Evolutionary conservation across 2,113 vertebrate genomes (phyloP).

Genomic region (Rhea pennata): DNA sequence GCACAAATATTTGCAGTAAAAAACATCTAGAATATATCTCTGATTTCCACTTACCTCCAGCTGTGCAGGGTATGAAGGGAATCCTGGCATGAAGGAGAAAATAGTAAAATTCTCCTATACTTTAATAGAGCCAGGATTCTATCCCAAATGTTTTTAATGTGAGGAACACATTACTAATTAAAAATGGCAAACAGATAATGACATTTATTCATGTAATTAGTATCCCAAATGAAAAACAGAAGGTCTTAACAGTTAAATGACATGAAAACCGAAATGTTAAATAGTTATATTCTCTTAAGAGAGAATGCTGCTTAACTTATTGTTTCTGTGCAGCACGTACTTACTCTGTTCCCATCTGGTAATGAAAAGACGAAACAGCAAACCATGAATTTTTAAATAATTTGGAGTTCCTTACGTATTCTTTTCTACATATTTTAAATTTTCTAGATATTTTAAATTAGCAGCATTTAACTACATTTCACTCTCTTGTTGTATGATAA

Average conservation of each 20-base stretch:
- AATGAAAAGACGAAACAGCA: not conserved
- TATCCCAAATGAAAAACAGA: not conserved
- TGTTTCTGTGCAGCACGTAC: not conserved
- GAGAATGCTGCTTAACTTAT: not conserved
- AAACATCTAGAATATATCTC: not conserved
- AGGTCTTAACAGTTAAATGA: not conserved
- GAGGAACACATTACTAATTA: not conserved
- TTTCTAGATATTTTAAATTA: not conserved
- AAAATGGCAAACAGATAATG: not conserved
- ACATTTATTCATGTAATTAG: not conserved
- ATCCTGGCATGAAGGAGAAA: not conserved
- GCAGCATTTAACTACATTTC: not conserved
- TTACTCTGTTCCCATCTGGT: not conserved
- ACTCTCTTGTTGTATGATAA: not conserved
- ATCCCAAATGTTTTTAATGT: not conserved
- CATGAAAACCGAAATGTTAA: not conserved
- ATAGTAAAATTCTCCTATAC: not conserved
- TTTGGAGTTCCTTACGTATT: not conserved
- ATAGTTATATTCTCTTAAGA: not conserved
- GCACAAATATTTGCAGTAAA: not conserved
- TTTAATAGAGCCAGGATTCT: not conserved
- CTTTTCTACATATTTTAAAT: not conserved
- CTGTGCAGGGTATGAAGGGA: not conserved
- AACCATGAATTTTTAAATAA: not conserved
- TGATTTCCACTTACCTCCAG: not conserved